Conservation (phyloP, 2,797 vertebrate genomes). For the Spinibarbus caldwelli region DNA sequence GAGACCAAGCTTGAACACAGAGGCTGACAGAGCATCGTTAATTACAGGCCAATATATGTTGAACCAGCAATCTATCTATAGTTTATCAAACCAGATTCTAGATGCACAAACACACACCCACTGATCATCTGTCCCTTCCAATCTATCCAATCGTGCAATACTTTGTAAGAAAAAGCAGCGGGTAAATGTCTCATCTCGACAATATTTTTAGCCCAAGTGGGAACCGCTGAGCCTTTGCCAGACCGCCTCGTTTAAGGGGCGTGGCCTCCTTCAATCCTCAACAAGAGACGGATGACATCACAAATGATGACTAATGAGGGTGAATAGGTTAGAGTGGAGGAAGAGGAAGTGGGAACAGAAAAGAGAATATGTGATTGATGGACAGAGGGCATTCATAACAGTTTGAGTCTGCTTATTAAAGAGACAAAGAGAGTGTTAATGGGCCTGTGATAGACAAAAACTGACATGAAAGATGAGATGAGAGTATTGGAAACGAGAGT, state of each 20-base stretch:
- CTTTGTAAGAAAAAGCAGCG: slow-evolving; percentile 11
- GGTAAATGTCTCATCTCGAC: slow-evolving; percentile 11
- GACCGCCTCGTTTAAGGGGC: slow-evolving; percentile 21
- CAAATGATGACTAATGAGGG: slow-evolving; percentile 19
- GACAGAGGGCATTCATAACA: not conserved
- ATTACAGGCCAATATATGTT: slow-evolving; percentile 2
- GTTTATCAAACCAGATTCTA: slow-evolving; percentile 34
- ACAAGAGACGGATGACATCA: slow-evolving; percentile 18
- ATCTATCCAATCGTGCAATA: not conserved
- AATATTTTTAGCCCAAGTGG: slow-evolving; percentile 36
- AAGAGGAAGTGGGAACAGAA: slow-evolving; percentile 6
- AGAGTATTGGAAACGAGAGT: not conserved
- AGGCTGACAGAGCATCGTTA: not conserved
- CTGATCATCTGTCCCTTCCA: slow-evolving; percentile 17
- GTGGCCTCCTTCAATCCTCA: not conserved
- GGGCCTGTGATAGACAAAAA: slow-evolving; percentile 4
- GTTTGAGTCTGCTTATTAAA: slow-evolving; percentile 24
- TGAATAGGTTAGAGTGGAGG: not conserved
- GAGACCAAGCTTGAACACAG: not conserved
- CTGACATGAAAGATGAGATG: not conserved
- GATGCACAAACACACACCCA: slow-evolving; percentile 12
- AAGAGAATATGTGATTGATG: slow-evolving; percentile 15
- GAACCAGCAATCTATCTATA: not conserved
- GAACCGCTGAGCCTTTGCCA: slow-evolving; percentile 13
- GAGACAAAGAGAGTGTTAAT: slow-evolving; percentile 15